Base-by-base conservation (phyloP, 2,113 vertebrate genomes). In the Microtus oregoni region DNA sequence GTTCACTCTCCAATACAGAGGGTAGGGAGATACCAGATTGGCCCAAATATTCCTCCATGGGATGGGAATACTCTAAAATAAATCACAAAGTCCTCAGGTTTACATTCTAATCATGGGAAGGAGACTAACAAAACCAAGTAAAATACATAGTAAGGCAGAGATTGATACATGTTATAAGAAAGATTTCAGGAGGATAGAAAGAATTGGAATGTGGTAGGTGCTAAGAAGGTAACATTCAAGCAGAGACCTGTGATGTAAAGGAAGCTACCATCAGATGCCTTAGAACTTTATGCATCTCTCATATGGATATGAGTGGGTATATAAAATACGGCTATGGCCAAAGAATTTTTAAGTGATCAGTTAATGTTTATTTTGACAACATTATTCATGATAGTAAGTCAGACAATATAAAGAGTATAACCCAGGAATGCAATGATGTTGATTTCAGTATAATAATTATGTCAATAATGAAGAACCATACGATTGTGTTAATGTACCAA, bases 331-430 rank as follows among this genome's bases (percentile, higher is more conserved):
- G 12, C 20, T 83, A 70, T 93, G 73, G 44, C 22, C 61, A 92
- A 30, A 92, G 1, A 13, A 72, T 38, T 44, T 89, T 92, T 77
- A 92, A 75, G 68, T 87, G 58, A 70, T 75, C 94, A 10, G 58
- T 82, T 95, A 52, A 41, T 75, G 94, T 89, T 85, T 88, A 91
- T 55, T 91, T 76, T 85, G 65, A 78, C 76, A 94, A 94, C 82
- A 67, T 22, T 89, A 68, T 77, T 87, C 44, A 93, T 90, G 32
- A 55, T 52, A 76, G 12, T 86, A 79, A 91, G n/a, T 26, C 35
- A 88, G 70, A 13, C 7, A 83, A 77, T 72, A 88, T 13, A 61
- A 67, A 86, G 20, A 61, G 22, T 78, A 78, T 91, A 87, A 85
- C 61, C n/a, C 55, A 72, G 24, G 32, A 68, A 73, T 91, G 35